A percentile compares a stretch with the other conserved stretches of the same genome.
Evolutionary conservation across 2,797 vertebrate species (phyloP).

Genomic region (Takifugu rubripes): DNA sequence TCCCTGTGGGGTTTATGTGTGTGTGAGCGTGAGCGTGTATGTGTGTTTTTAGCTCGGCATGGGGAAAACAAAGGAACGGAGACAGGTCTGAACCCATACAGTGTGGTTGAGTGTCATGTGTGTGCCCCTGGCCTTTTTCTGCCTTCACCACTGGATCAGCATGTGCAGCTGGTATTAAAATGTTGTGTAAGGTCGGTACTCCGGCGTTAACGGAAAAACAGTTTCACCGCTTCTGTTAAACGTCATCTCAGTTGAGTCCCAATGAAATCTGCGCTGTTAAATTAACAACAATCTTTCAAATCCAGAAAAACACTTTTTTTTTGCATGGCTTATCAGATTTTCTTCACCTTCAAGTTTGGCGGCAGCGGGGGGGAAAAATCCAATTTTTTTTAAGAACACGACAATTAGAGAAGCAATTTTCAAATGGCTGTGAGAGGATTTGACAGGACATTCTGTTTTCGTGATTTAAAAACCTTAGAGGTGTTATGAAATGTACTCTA

Average conservation of each 20-base stretch:
- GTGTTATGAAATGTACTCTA: no score
- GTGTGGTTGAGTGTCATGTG: constrained; percentile 42
- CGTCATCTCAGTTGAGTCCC: not conserved
- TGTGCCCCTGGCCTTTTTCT: constrained; percentile 54
- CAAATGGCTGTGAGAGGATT: no score
- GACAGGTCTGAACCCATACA: constrained; percentile 66
- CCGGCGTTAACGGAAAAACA: constrained; percentile 15
- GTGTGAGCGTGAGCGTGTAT: constrained; percentile 16
- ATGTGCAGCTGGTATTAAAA: constrained; percentile 45
- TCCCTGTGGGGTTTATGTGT: constrained; percentile 53
- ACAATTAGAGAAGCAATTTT: no score
- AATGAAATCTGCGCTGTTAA: constrained; percentile 11
- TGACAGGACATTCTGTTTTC: no score
- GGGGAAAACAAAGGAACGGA: constrained; percentile 55
- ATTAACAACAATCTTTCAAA: constrained; percentile 18
- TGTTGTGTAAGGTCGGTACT: constrained; percentile 42
- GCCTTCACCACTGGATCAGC: constrained; percentile 32
- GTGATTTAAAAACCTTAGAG: no score
- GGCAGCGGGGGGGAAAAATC: no score
- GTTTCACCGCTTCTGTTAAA: constrained; percentile 19
- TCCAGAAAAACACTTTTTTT: constrained; percentile 1
- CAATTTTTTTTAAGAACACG: no score
- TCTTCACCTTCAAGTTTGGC: no score
- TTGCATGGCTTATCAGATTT: no score
- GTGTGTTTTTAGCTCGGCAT: constrained; percentile 36